phyloP scores from a whole-genome alignment of 2,113 vertebrate genomes.

The Scatophagus argus region DNA sequence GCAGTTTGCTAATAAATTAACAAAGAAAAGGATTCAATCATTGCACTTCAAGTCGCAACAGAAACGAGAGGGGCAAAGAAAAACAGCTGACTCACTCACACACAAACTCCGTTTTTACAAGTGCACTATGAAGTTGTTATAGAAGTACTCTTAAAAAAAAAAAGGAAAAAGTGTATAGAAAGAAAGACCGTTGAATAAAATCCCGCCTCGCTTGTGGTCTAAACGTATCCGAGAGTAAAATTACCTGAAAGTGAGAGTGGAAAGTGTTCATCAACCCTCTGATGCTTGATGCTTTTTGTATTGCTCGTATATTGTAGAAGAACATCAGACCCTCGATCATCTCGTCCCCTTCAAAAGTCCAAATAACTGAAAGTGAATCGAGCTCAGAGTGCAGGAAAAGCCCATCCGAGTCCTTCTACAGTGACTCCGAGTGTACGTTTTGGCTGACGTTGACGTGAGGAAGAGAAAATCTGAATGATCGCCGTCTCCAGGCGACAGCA shows the following conservation, averaged over 20 bases:
- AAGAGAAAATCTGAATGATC: slow-evolving; percentile 23
- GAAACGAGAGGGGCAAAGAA: slow-evolving; percentile 45
- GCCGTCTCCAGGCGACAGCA: slow-evolving; percentile 1
- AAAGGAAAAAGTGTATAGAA: slow-evolving; percentile 70
- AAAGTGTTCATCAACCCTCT: slow-evolving; percentile 64
- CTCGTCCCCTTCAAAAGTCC: slow-evolving; percentile 7
- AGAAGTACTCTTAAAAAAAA: slow-evolving; percentile 48
- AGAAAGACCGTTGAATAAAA: slow-evolving; percentile 62
- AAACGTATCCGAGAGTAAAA: slow-evolving; percentile 52
- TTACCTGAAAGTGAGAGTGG: slow-evolving; percentile 84
- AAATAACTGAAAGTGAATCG: not conserved
- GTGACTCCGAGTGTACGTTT: slow-evolving; percentile 38
- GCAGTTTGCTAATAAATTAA: slow-evolving; percentile 64
- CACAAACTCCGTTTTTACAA: slow-evolving; percentile 72
- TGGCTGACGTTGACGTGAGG: slow-evolving; percentile 48
- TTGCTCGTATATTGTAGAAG: slow-evolving; percentile 73
- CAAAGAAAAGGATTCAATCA: slow-evolving; percentile 61
- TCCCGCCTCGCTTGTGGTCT: slow-evolving; percentile 33
- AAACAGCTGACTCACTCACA: slow-evolving; percentile 59
- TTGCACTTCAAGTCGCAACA: slow-evolving; percentile 76
- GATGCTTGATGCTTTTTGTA: slow-evolving; percentile 70
- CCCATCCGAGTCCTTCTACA: not conserved
- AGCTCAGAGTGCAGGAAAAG: slow-evolving; percentile 20
- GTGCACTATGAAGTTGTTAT: slow-evolving; percentile 74
- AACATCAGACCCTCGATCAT: slow-evolving; percentile 29